Conservation (phyloP, 2,888 invertebrate genomes). For the Cecidostiba fungosa region DNA sequence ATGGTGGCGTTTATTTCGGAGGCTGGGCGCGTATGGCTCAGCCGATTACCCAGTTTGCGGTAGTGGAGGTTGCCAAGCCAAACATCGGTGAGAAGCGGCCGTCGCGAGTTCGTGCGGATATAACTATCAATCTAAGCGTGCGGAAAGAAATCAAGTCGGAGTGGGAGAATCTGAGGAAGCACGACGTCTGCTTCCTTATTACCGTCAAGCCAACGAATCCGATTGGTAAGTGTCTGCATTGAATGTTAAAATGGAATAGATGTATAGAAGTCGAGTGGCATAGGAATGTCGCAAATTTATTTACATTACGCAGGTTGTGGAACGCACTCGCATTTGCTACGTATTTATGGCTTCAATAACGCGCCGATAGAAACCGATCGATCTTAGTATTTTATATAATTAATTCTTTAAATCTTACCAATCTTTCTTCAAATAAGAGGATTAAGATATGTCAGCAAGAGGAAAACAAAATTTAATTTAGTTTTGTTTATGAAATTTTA, state of each 20-base stretch:
- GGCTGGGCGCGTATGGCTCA: slow-evolving; percentile 99
- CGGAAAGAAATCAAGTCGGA: slow-evolving; percentile 95
- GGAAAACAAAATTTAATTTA: too few relatives aligned
- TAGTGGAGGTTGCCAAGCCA: slow-evolving; percentile 96
- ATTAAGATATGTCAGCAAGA: too few relatives aligned
- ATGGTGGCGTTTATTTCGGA: slow-evolving; percentile 92
- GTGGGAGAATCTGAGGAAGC: slow-evolving; percentile 98
- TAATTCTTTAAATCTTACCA: too few relatives aligned
- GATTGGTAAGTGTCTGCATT: slow-evolving; percentile 84
- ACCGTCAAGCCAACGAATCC: slow-evolving; percentile 92
- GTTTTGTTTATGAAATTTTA: neutral
- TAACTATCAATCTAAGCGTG: slow-evolving; percentile 95
- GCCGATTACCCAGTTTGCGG: slow-evolving; percentile 94
- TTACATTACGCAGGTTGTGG: too few relatives aligned
- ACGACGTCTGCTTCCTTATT: slow-evolving; percentile 98
- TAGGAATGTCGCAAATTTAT: too few relatives aligned
- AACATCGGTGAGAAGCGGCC: slow-evolving; percentile 97
- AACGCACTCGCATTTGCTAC: too few relatives aligned
- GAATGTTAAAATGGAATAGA: slow-evolving; percentile 1
- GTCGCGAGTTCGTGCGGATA: slow-evolving; percentile 96
- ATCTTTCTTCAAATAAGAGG: too few relatives aligned
- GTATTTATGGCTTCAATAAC: too few relatives aligned
- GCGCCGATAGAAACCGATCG: too few relatives aligned
- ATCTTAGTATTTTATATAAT: too few relatives aligned
- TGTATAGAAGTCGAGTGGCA: too few relatives aligned